Evolutionary conservation across 2,797 vertebrate species (phyloP).

Genomic region (Gobionotothen gibberifrons): DNA sequence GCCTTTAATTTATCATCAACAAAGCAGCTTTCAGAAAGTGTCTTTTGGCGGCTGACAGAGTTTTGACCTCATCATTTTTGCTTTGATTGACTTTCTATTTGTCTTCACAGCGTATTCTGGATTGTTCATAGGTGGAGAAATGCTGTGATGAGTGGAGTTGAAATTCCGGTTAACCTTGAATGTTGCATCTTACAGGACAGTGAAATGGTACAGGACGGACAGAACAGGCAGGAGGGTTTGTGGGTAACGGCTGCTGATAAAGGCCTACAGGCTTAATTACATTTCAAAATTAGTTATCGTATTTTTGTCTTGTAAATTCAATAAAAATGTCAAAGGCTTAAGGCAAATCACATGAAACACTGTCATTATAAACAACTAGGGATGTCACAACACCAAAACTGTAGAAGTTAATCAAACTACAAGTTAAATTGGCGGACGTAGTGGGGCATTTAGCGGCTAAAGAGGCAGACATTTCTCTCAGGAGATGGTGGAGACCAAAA

Average conservation of each 20-base stretch:
- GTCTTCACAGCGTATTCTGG: constrained; percentile 21
- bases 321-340: background rate
- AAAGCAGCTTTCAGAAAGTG: constrained; percentile 39
- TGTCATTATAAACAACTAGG: background rate
- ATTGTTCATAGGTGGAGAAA: constrained; percentile 20
- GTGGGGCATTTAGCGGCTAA: too few species aligned
- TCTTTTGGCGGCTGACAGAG: constrained; percentile 34
- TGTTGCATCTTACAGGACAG: background rate
- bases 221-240: background rate
- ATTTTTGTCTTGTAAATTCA: constrained; percentile 5
- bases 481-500: constrained; percentile 10
- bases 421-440: too few species aligned
- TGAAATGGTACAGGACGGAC: background rate
- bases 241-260: constrained; percentile 3
- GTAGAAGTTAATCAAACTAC: too few species aligned
- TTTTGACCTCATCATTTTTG: constrained; percentile 32
- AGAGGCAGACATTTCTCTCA: constrained; percentile 2
- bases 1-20: constrained; percentile 58
- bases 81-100: constrained; percentile 29
- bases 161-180: constrained; percentile 32
- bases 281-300: background rate
- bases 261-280: background rate
- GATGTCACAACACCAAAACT: too few species aligned
- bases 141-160: background rate
- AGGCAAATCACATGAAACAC: background rate